Conservation (phyloP, 1,140 invertebrate genomes). For the Goniozus legneri region DNA sequence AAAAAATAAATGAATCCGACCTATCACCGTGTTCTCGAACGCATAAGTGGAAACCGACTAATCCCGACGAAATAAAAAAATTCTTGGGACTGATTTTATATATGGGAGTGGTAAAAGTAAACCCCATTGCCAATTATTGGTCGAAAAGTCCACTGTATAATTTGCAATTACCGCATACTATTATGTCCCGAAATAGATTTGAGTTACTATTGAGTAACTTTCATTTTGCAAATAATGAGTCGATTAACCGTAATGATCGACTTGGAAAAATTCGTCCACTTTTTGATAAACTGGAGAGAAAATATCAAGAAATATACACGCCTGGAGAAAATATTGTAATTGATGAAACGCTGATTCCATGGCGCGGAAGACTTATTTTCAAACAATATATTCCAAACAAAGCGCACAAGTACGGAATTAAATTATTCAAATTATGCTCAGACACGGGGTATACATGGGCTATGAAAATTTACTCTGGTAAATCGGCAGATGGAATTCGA, state of each 20-base stretch:
- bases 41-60: slow-evolving; percentile 10
- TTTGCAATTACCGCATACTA: slow-evolving; percentile 8
- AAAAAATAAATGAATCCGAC: slow-evolving; percentile 11
- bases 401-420: slow-evolving; percentile 33
- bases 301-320: slow-evolving; percentile 23
- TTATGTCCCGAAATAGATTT: slow-evolving; percentile 31
- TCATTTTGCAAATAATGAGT: slow-evolving; percentile 31
- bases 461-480: slow-evolving; percentile 31
- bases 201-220: slow-evolving; percentile 27
- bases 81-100: slow-evolving; percentile 11
- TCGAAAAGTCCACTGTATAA: slow-evolving; percentile 9
- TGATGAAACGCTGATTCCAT: slow-evolving; percentile 37
- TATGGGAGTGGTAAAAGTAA: slow-evolving; percentile 12
- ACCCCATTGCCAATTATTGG: slow-evolving; percentile 11
- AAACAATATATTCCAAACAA: slow-evolving; percentile 36
- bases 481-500: slow-evolving; percentile 13
- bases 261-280: slow-evolving; percentile 30
- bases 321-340: slow-evolving; percentile 29
- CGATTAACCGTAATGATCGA: slow-evolving; percentile 13
- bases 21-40: slow-evolving; percentile 8
- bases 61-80: slow-evolving; percentile 13
- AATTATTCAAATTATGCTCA: slow-evolving; percentile 31
- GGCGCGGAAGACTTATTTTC: slow-evolving; percentile 35
- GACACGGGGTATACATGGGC: slow-evolving; percentile 25
- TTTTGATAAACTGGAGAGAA: slow-evolving; percentile 19